Conservation (phyloP, 2,888 invertebrate genomes). For the Brenthis daphne region DNA sequence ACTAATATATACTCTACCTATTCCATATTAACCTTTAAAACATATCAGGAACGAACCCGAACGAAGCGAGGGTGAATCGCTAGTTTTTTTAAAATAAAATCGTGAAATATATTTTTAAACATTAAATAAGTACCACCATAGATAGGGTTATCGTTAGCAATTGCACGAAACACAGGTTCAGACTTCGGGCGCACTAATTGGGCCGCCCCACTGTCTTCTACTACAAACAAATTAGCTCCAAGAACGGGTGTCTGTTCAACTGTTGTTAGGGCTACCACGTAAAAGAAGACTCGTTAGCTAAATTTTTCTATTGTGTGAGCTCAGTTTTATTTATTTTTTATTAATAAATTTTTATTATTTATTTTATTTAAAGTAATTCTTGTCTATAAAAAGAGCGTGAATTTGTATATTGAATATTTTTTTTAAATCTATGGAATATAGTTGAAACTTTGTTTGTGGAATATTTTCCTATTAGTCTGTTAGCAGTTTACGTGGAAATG, state of each 20-base stretch:
- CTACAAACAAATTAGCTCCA: conserved; percentile 70
- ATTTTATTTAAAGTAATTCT: background rate
- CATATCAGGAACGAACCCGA: too few relatives aligned
- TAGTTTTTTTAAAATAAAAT: background rate
- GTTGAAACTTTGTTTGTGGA: too few relatives aligned
- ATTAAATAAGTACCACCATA: conserved; percentile 14
- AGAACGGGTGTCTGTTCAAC: conserved; percentile 56
- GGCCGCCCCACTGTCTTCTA: conserved; percentile 57
- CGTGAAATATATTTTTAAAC: conserved; percentile 1
- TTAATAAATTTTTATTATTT: too few relatives aligned
- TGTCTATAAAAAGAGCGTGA: too few relatives aligned
- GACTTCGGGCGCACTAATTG: conserved; percentile 63
- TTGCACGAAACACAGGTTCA: conserved; percentile 49
- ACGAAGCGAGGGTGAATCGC: too few relatives aligned
- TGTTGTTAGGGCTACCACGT: conserved; percentile 50
- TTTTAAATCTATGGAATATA: too few relatives aligned
- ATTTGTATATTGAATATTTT: too few relatives aligned
- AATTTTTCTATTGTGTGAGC: background rate
- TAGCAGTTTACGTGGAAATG: too few relatives aligned
- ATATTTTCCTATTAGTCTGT: too few relatives aligned
- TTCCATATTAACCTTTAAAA: too few relatives aligned
- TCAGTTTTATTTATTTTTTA: background rate
- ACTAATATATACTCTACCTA: too few relatives aligned
- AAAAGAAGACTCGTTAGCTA: conserved; percentile 31
- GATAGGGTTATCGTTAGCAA: conserved; percentile 53